phyloP scores from a whole-genome alignment of 2,113 vertebrate species.

The Polypterus senegalus region DNA sequence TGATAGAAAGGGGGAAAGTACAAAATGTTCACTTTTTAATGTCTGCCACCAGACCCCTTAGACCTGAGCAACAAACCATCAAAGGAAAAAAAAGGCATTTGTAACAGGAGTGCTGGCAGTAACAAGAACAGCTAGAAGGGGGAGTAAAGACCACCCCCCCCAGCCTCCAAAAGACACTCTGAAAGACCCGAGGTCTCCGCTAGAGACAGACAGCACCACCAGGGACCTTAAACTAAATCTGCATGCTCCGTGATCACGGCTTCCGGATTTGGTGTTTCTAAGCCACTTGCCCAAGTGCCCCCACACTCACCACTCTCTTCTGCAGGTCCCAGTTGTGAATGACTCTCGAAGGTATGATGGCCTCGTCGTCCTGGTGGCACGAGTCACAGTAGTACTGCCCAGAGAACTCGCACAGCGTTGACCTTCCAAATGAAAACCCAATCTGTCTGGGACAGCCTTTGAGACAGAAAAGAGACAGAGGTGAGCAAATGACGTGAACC shows the following conservation, averaged over 20 bases:
- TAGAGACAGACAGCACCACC: neutral
- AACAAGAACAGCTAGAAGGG: too few relatives aligned
- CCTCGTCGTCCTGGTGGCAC: constrained; percentile 70
- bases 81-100: too few relatives aligned
- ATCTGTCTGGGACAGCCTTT: constrained; percentile 77
- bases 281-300: accelerated
- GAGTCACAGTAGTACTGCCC: constrained; percentile 77
- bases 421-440: constrained; percentile 63
- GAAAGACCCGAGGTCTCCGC: too few relatives aligned
- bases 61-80: too few relatives aligned
- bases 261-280: neutral
- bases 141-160: too few relatives aligned
- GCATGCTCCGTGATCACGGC: neutral
- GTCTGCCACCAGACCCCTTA: too few relatives aligned
- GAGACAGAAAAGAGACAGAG: neutral
- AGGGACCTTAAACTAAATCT: neutral
- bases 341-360: constrained; percentile 79
- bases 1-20: neutral
- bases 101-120: too few relatives aligned
- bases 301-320: constrained; percentile 50
- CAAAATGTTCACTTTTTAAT: too few relatives aligned
- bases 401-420: constrained; percentile 76
- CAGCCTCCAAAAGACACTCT: too few relatives aligned
- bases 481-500: neutral
- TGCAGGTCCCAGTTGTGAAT: constrained; percentile 92